Evolutionary conservation across 2,113 vertebrate species (phyloP).

Genomic region (Megalops atlanticus): DNA sequence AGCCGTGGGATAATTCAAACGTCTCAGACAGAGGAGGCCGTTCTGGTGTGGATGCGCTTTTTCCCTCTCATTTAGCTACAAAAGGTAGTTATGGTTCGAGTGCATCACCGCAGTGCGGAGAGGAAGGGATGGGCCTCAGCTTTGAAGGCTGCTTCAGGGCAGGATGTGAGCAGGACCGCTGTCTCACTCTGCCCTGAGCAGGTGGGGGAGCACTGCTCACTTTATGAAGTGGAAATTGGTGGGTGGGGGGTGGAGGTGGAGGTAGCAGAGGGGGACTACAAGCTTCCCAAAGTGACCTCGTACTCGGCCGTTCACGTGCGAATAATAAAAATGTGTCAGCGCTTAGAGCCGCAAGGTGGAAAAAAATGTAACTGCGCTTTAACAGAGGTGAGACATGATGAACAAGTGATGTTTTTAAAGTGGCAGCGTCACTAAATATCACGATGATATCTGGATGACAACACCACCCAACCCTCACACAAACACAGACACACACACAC

Average conservation of each 20-base stretch:
- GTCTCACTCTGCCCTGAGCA: neutral
- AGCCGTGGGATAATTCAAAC: conserved; percentile 23
- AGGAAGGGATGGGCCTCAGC: neutral
- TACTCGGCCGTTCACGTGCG: neutral
- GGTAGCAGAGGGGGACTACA: neutral
- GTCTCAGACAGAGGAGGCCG: neutral
- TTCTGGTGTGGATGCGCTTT: neutral
- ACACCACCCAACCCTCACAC: too few relatives aligned
- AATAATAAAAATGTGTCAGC: neutral
- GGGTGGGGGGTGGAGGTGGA: neutral
- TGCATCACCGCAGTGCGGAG: neutral
- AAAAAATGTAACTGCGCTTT: neutral
- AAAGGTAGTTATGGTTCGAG: neutral
- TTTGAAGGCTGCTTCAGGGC: neutral
- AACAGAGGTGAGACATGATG: neutral
- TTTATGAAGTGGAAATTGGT: neutral
- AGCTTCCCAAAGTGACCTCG: neutral
- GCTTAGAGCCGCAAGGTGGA: neutral
- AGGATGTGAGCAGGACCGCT: neutral
- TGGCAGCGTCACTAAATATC: neutral
- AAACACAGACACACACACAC: too few relatives aligned
- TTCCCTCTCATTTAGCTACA: conserved; percentile 1
- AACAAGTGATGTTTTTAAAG: neutral
- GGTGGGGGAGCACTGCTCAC: conserved; percentile 7
- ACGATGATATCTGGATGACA: neutral